Evolutionary conservation across 2,113 vertebrate genomes (phyloP).

Genomic region (Lasiurus borealis): DNA sequence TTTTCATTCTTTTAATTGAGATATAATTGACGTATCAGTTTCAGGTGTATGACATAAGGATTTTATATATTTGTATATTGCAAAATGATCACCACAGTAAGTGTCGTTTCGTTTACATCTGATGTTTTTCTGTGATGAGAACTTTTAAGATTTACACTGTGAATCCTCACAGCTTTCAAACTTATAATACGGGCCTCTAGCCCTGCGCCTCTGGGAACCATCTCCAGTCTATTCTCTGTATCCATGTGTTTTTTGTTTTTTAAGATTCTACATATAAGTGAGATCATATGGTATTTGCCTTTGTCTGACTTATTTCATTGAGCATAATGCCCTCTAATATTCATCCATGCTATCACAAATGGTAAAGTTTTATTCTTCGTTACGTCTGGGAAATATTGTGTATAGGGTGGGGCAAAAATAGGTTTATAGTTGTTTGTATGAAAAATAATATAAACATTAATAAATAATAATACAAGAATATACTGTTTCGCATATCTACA

Average conservation of each 20-base stretch:
- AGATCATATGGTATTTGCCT: background rate
- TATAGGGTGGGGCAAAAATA: background rate
- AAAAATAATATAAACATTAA: background rate
- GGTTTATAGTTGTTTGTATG: background rate
- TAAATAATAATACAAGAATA: background rate
- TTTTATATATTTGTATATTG: background rate
- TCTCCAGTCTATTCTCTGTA: background rate
- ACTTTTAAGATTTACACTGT: background rate
- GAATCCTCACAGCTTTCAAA: background rate
- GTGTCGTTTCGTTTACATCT: background rate
- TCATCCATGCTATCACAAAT: background rate
- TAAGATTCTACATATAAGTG: background rate
- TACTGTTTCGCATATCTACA: background rate
- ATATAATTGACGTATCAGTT: background rate
- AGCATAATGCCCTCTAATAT: background rate
- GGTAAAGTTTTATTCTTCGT: background rate
- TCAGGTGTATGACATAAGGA: background rate
- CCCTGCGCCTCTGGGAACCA: background rate
- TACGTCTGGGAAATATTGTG: background rate
- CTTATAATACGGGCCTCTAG: background rate
- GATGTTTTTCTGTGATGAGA: background rate
- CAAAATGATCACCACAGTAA: background rate
- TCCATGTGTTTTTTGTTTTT: background rate
- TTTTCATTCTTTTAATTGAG: background rate
- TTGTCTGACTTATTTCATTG: background rate